phyloP scores from a whole-genome alignment of 1,140 invertebrate genomes.

The Plodia interpunctella region DNA sequence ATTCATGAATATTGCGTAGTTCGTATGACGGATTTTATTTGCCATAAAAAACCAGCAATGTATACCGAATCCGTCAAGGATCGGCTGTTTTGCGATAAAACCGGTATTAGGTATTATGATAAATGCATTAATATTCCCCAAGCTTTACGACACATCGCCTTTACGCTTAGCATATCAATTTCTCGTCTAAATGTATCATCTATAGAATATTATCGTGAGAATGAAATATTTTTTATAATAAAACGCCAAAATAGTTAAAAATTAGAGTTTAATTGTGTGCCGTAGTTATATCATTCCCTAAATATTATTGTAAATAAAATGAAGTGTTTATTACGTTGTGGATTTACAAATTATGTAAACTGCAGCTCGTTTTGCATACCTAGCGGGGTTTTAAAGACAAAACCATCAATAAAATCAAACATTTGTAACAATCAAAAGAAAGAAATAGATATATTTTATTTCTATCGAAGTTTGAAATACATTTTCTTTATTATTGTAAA shows the following conservation, averaged over 20 bases:
- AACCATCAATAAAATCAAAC: no score
- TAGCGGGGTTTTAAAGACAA: neutral
- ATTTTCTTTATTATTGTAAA: no score
- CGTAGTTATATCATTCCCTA: conserved; percentile 6
- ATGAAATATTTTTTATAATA: conserved; percentile 9
- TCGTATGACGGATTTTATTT: no score
- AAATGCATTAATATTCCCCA: neutral
- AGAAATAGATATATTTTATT: no score
- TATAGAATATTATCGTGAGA: neutral
- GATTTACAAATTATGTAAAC: neutral
- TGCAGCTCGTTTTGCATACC: neutral
- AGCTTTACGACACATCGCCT: neutral
- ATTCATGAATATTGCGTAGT: no score
- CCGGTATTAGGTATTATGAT: no score
- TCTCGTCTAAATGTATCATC: neutral
- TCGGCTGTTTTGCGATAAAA: no score
- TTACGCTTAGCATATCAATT: conserved; percentile 1
- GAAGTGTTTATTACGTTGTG: neutral
- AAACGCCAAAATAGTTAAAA: conserved; percentile 10
- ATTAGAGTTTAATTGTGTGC: neutral
- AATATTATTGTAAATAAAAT: neutral
- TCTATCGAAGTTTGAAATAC: no score
- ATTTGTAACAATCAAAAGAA: no score
- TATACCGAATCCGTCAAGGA: no score
- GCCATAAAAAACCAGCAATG: no score